Conservation (phyloP, 2,888 invertebrate species). For the Perizoma affinitatum region DNA sequence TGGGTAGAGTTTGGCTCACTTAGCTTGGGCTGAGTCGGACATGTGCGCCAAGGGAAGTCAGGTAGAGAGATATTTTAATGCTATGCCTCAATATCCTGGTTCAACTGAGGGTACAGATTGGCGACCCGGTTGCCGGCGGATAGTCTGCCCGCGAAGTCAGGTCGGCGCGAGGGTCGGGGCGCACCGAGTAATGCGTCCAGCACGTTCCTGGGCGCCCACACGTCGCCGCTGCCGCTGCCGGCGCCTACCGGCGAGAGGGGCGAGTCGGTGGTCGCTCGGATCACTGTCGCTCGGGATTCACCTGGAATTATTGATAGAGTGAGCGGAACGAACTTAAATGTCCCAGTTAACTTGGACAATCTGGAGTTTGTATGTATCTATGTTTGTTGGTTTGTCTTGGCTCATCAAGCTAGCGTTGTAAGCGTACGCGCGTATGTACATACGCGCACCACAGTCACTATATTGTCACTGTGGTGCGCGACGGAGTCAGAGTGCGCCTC, state of each 20-base stretch:
- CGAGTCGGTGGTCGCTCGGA: conserved; percentile 92
- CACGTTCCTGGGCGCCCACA: conserved; percentile 77
- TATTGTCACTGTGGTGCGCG: conserved; percentile 91
- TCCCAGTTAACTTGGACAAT: too few relatives aligned
- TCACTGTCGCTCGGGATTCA: conserved; percentile 73
- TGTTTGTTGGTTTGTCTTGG: too few relatives aligned
- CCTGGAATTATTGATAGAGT: conserved; percentile 50
- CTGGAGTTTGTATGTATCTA: too few relatives aligned
- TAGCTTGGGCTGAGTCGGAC: too few relatives aligned
- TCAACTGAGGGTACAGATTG: conserved; percentile 89
- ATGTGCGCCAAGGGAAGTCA: too few relatives aligned
- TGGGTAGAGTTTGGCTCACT: too few relatives aligned
- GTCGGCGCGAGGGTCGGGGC: conserved; percentile 77
- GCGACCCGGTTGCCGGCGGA: conserved; percentile 86
- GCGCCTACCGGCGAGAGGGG: conserved; percentile 92
- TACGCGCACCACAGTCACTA: too few relatives aligned
- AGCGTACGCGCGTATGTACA: too few relatives aligned
- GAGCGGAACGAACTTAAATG: neutral
- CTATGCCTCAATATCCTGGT: conserved; percentile 68
- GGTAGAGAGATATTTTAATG: conserved; percentile 44
- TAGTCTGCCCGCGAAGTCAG: conserved; percentile 87
- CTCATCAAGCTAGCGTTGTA: too few relatives aligned
- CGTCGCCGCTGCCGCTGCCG: conserved; percentile 61
- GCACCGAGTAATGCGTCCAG: conserved; percentile 82
- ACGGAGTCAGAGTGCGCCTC: conserved; percentile 88